phyloP scores from a whole-genome alignment of 1,140 invertebrate genomes.

The Trichonephila clavata region DNA sequence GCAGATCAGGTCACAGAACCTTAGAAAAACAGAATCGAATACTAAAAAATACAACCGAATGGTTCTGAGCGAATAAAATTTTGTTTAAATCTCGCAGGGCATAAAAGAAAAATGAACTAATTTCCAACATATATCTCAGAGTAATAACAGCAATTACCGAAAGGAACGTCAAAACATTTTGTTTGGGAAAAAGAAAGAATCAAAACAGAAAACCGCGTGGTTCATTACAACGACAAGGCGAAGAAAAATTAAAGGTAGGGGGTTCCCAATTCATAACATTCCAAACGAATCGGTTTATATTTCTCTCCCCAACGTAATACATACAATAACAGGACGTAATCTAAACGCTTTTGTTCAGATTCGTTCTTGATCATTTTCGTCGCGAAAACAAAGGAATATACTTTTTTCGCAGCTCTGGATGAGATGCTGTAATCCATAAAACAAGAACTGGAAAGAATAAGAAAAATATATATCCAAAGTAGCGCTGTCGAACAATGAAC shows the following conservation, averaged over 20 bases:
- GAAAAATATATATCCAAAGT: conserved; percentile 9
- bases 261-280: neutral
- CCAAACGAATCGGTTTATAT: neutral
- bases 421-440: conserved; percentile 15
- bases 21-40: too few relatives aligned
- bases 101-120: neutral
- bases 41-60: too few relatives aligned
- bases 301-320: neutral
- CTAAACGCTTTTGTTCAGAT: conserved; percentile 18
- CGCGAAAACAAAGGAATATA: conserved; percentile 31
- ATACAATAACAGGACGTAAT: conserved; percentile 9
- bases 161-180: neutral
- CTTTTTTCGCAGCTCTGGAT: neutral
- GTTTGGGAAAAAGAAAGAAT: neutral
- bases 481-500: conserved; percentile 43
- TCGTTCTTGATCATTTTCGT: neutral
- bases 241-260: neutral
- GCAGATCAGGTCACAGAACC: too few relatives aligned
- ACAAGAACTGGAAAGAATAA: neutral
- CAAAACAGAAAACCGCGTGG: neutral
- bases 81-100: neutral
- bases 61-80: neutral
- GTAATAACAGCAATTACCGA: neutral
- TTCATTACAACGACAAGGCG: neutral
- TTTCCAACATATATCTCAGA: neutral